Evolutionary conservation across 2,113 vertebrate genomes (phyloP).

Genomic region (Ciconia stormi): DNA sequence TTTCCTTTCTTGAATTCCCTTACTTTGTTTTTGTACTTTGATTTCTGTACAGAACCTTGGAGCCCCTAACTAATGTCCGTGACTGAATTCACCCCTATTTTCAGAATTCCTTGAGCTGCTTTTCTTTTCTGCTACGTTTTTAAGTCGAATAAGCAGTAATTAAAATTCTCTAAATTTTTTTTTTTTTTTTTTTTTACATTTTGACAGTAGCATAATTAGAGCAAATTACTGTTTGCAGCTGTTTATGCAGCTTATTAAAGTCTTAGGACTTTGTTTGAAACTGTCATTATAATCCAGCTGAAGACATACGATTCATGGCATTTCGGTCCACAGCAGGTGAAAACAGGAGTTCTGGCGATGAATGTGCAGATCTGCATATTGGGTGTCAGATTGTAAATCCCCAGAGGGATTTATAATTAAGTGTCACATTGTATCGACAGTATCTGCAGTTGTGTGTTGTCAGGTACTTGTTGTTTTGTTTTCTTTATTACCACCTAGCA

Average conservation of each 20-base stretch:
- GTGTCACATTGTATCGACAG: neutral
- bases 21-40: neutral
- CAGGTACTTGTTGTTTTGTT: constrained; percentile 33
- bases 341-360: constrained; percentile 3
- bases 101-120: neutral
- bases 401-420: constrained; percentile 19
- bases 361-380: neutral
- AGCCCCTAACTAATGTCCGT: neutral
- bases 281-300: neutral
- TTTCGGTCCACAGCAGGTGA: neutral
- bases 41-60: neutral
- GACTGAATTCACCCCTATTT: neutral
- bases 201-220: constrained; percentile 27
- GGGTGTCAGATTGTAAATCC: neutral
- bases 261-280: constrained; percentile 33
- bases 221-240: constrained; percentile 45
- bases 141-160: constrained; percentile 23
- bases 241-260: constrained; percentile 39
- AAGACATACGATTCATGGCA: neutral
- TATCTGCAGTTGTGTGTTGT: constrained; percentile 20
- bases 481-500: constrained; percentile 35
- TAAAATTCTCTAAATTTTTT: neutral
- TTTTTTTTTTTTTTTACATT: neutral
- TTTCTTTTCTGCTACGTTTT: neutral
- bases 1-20: neutral